phyloP scores from a whole-genome alignment of 2,113 vertebrate species.

The Hiodon tergisus region DNA sequence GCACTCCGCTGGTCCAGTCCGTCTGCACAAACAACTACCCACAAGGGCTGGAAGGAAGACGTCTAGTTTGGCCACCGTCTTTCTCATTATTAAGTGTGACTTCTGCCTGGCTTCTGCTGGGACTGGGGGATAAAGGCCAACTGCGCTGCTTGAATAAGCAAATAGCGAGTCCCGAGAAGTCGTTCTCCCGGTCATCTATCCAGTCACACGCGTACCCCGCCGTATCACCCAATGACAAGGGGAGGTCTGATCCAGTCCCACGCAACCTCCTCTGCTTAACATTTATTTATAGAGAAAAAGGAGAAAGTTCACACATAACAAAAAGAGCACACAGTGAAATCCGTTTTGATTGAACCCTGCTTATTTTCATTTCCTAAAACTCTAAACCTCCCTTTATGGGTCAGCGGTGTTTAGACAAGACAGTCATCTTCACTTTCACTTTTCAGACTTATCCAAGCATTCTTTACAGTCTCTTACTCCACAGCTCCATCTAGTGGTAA shows the following conservation, averaged over 20 bases:
- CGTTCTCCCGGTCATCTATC: no score
- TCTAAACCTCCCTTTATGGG: background rate
- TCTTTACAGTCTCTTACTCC: background rate
- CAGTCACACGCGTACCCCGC: no score
- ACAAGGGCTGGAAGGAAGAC: background rate
- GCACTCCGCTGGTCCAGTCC: background rate
- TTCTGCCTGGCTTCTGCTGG: background rate
- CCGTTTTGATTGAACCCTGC: background rate
- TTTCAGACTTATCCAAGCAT: background rate
- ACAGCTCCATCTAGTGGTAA: slow-evolving; percentile 26
- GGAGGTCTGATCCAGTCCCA: no score
- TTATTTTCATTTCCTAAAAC: slow-evolving; percentile 5
- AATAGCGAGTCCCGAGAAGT: no score
- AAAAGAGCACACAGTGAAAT: background rate
- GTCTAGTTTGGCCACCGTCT: background rate
- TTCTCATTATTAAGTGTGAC: slow-evolving; percentile 1
- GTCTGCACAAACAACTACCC: slow-evolving; percentile 1
- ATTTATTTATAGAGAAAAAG: background rate
- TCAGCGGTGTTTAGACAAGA: background rate
- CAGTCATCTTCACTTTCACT: no score
- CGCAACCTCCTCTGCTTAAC: background rate
- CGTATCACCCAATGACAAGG: no score
- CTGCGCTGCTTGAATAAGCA: background rate
- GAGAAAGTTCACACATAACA: background rate
- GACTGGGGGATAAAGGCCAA: background rate